A percentile compares a stretch with the other conserved stretches of the same genome.
These are phyloP conservation scores for Suncus etruscus DNA, from an alignment of 2,113 vertebrate species.

Conservation along the genomic window DNA sequence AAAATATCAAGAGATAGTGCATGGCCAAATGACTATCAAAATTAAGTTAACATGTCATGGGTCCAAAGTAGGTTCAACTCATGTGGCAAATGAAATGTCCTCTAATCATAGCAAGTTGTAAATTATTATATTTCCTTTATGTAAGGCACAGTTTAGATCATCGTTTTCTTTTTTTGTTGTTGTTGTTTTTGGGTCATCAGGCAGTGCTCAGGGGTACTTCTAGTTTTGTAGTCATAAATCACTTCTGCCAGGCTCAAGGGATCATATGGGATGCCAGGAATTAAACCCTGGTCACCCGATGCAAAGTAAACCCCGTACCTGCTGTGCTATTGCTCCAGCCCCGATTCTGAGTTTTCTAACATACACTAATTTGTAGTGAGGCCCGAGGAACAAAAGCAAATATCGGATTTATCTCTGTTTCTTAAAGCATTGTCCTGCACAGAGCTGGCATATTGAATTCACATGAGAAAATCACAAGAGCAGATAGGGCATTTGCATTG, in stretches of 20 bases:
- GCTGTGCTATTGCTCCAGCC: too few species aligned
- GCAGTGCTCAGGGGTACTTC: too few species aligned
- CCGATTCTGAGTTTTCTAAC: too few species aligned
- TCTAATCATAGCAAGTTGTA: neutral
- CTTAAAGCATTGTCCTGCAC: neutral
- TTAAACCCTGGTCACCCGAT: too few species aligned
- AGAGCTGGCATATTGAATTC: neutral
- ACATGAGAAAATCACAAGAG: too few species aligned
- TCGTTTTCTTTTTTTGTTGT: neutral
- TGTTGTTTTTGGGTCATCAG: too few species aligned
- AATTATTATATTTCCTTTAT: neutral
- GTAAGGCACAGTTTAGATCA: neutral
- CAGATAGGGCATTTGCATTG: too few species aligned
- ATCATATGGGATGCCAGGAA: too few species aligned
- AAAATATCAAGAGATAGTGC: neutral
- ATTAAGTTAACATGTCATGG: neutral
- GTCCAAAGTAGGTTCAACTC: neutral
- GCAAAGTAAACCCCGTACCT: too few species aligned
- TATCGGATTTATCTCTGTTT: neutral
- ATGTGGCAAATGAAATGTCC: neutral
- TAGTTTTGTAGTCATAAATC: too few species aligned
- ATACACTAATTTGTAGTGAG: neutral
- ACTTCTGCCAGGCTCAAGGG: too few species aligned
- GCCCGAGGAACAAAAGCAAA: neutral
- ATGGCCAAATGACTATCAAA: neutral